Evolutionary conservation across 2,888 invertebrate species (phyloP).

Genomic region (Hirtodrosophila alboralis): DNA sequence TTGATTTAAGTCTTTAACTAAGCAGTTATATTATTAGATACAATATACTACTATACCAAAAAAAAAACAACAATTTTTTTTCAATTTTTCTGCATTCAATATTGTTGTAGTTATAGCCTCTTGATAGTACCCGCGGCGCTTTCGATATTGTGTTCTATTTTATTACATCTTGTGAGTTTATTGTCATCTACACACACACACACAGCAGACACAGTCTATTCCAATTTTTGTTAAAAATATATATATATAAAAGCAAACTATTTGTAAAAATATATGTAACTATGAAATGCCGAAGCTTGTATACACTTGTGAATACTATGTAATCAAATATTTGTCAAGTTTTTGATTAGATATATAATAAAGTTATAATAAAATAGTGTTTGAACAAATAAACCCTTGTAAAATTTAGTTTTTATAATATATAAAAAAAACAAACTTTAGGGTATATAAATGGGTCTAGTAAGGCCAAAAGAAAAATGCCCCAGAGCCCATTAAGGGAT

Average conservation of each 20-base stretch:
- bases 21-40: no score
- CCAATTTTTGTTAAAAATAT: conserved; percentile 59
- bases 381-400: no score
- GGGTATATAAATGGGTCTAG: conserved; percentile 20
- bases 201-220: conserved; percentile 18
- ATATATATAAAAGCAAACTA: conserved; percentile 38
- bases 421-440: conserved; percentile 2
- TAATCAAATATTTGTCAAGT: no score
- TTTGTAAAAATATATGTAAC: not conserved
- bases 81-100: conserved; percentile 16
- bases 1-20: no score
- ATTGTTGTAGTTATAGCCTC: conserved; percentile 26
- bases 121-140: conserved; percentile 58
- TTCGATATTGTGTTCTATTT: conserved; percentile 66
- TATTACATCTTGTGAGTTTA: conserved; percentile 72
- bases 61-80: no score
- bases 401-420: no score
- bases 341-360: no score
- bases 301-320: conserved; percentile 14
- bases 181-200: conserved; percentile 54
- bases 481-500: conserved; percentile 77
- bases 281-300: not conserved
- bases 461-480: conserved; percentile 48
- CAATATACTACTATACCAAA: no score
- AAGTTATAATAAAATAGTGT: no score